Evolutionary conservation across 2,113 vertebrate genomes (phyloP).

Genomic region (Agelaius tricolor): DNA sequence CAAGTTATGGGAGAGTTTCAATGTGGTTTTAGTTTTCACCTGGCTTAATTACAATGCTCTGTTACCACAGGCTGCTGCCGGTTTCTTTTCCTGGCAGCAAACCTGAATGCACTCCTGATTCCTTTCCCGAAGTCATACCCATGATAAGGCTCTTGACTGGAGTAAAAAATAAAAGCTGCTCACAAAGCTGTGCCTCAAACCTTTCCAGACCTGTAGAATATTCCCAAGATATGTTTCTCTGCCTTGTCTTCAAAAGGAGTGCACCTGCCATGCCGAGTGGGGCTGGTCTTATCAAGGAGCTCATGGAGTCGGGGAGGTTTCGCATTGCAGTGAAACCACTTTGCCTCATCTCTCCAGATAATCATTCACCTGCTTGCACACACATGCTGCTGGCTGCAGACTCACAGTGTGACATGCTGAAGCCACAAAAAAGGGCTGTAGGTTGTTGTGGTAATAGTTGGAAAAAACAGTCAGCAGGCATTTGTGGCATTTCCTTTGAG

Average conservation of each 20-base stretch:
- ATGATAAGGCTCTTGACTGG: not conserved
- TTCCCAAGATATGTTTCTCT: not conserved
- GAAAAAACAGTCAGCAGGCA: not conserved
- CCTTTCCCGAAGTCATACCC: not conserved
- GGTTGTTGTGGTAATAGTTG: not conserved
- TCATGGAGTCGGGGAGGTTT: not conserved
- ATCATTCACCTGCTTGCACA: not conserved
- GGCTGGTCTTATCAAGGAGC: not conserved
- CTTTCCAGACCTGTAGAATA: not conserved
- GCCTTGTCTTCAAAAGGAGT: not conserved
- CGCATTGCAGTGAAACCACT: rapidly evolving
- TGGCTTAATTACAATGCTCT: not conserved
- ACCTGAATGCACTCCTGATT: not conserved
- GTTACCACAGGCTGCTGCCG: not conserved
- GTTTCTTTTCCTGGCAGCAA: not conserved
- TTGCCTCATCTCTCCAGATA: not conserved
- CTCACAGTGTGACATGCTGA: not conserved
- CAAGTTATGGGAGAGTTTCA: not conserved
- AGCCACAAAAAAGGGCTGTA: not conserved
- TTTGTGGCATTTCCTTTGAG: not conserved
- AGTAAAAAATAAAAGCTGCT: not conserved
- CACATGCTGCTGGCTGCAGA: not conserved
- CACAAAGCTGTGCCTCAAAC: not conserved
- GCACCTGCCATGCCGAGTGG: rapidly evolving
- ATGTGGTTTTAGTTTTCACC: not conserved